A percentile compares a stretch with the other conserved stretches of the same genome.
Evolutionary conservation across 2,113 vertebrate genomes (phyloP).

Genomic region (Formicarius rufipectus): DNA sequence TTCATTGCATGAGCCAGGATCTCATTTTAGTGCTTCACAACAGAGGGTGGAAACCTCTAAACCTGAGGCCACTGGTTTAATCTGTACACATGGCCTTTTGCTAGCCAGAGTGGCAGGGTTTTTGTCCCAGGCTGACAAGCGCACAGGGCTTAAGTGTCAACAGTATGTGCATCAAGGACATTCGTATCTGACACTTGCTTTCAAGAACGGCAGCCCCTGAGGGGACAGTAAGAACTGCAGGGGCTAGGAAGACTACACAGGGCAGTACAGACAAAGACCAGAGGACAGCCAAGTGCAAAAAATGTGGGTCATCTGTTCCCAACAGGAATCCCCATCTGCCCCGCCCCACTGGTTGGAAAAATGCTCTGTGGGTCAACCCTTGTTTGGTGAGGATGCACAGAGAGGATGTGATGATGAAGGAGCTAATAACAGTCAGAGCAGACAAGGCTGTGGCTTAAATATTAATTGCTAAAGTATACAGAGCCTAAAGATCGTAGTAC

Average conservation of each 20-base stretch:
- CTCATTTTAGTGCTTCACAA: neutral
- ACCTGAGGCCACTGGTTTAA: neutral
- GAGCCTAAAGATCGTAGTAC: neutral
- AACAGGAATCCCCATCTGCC: neutral
- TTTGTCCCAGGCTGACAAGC: neutral
- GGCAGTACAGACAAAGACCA: neutral
- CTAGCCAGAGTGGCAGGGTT: neutral
- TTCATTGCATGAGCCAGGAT: neutral
- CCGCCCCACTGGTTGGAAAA: rapidly evolving
- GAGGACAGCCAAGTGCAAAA: neutral
- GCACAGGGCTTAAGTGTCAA: neutral
- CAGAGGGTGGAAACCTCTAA: neutral
- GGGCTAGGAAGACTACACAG: neutral
- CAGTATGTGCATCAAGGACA: rapidly evolving
- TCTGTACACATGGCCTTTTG: neutral
- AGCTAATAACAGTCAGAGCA: neutral
- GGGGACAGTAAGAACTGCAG: neutral
- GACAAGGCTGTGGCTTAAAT: neutral
- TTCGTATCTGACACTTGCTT: neutral
- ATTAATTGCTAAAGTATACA: neutral
- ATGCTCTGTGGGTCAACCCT: rapidly evolving
- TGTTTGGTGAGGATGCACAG: neutral
- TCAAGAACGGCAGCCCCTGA: neutral
- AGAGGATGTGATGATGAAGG: rapidly evolving
- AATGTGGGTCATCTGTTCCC: rapidly evolving